Evolutionary conservation across 1,140 invertebrate species (phyloP).

Genomic region (Ruditapes philippinarum): DNA sequence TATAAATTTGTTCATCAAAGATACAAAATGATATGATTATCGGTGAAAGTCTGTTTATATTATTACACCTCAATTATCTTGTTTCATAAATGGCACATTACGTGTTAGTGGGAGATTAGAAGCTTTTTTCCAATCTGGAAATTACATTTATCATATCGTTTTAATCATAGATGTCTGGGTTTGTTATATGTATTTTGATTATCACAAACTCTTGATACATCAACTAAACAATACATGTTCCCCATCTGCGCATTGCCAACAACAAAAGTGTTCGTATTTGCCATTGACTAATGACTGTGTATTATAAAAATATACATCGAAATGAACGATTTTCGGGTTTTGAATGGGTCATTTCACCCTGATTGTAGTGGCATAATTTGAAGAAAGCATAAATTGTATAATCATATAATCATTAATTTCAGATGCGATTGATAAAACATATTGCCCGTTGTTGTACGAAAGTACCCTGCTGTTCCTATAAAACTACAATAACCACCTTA

Average conservation of each 20-base stretch:
- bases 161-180: conserved; percentile 16
- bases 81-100: conserved; percentile 49
- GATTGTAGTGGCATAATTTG: too few species aligned
- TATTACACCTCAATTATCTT: conserved; percentile 37
- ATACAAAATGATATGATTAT: conserved; percentile 18
- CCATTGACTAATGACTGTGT: neutral
- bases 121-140: conserved; percentile 35
- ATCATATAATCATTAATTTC: too few species aligned
- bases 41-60: conserved; percentile 2
- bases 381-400: too few species aligned
- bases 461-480: too few species aligned
- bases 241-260: neutral
- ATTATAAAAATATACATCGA: too few species aligned
- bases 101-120: conserved; percentile 22
- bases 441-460: too few species aligned
- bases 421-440: too few species aligned
- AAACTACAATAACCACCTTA: too few species aligned
- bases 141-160: conserved; percentile 31
- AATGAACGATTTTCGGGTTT: too few species aligned
- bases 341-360: too few species aligned
- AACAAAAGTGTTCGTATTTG: neutral
- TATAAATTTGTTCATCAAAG: neutral
- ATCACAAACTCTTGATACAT: neutral
- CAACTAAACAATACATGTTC: conserved; percentile 19
- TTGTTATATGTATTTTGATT: conserved; percentile 16